These are phyloP conservation scores for Pluvialis apricaria DNA, from an alignment of 2,113 vertebrate genomes.

Conservation along the genomic window DNA sequence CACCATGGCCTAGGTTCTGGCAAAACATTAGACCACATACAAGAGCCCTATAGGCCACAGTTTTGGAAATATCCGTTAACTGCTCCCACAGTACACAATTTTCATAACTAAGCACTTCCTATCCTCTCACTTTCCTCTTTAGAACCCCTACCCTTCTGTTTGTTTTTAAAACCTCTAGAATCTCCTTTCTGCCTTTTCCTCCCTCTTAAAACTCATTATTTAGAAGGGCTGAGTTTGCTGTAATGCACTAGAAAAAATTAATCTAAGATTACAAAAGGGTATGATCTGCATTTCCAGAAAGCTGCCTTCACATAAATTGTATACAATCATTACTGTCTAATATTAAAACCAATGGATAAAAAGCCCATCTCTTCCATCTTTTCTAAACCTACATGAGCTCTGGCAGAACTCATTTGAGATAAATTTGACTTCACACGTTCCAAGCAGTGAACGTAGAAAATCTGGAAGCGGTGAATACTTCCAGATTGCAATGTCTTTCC, in stretches of 20 bases:
- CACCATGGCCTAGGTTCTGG: not conserved
- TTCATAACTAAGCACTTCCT: not conserved
- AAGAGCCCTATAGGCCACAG: not conserved
- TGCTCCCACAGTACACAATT: not conserved
- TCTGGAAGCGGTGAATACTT: not conserved
- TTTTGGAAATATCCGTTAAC: not conserved
- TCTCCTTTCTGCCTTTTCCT: not conserved
- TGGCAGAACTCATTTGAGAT: not conserved
- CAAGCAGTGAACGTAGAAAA: not conserved
- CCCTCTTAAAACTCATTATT: not conserved
- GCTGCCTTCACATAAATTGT: not conserved
- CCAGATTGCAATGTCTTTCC: not conserved
- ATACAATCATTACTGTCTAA: not conserved
- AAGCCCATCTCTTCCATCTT: not conserved
- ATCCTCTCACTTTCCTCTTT: not conserved
- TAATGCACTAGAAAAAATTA: not conserved
- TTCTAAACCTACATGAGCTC: not conserved
- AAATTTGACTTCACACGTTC: not conserved
- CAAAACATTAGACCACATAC: not conserved
- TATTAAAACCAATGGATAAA: not conserved
- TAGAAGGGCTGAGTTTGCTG: not conserved
- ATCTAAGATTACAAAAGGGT: not conserved
- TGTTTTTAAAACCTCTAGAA: not conserved
- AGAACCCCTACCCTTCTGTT: not conserved
- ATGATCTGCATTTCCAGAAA: not conserved